Evolutionary conservation across 1,140 invertebrate species (phyloP), one percentile per base, ranked within the genome.

Genomic region (Leptoteleia sp.): DNA sequence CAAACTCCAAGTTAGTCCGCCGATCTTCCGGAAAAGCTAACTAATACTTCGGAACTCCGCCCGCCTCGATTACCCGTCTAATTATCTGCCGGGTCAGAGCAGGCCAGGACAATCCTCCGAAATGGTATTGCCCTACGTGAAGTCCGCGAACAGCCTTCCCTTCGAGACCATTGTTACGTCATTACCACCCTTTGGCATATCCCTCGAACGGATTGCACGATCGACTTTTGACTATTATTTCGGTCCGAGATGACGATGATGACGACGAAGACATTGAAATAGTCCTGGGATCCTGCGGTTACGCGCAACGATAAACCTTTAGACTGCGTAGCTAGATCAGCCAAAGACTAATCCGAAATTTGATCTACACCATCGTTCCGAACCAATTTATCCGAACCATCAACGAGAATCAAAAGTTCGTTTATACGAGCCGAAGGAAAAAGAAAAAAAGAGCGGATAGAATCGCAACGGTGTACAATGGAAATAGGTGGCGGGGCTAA

Each of bases 91-190:
- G 61, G 62, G 61, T 64, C 67, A 81, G 54, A 76, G 68, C 55
- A 75, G 50, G 79, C 79, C 68, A 80, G 62, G 80, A 77, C 79
- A 68, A 86, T 86, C 84, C 79, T 79, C 62, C 55, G 55, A 83
- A 84, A 84, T 80, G 81, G 81, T 84, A 87, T 83, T 86, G 81
- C 83, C 76, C 81, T 83, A 68, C 68, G 72, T 82, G 54, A 40
- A 68, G 81, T 86, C 79, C 79, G 75, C 79, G 80, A 72, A 61
- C 72, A 45, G 50, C 50, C 71, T 75, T 77, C 80, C 76, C 73
- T 65, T 45, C 64, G 65, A 87, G 83, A 80, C 87, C 83, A 89
- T 89, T 89, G 85, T 88, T 88, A 89, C 84, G 79, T 87, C 87
- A 83, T 89, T 89, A 89, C 84, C 83, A 84, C 82, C 83, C 83